These are phyloP conservation scores for Drosophila atripex DNA, from an alignment of 2,888 invertebrate species.

Conservation along the genomic window DNA sequence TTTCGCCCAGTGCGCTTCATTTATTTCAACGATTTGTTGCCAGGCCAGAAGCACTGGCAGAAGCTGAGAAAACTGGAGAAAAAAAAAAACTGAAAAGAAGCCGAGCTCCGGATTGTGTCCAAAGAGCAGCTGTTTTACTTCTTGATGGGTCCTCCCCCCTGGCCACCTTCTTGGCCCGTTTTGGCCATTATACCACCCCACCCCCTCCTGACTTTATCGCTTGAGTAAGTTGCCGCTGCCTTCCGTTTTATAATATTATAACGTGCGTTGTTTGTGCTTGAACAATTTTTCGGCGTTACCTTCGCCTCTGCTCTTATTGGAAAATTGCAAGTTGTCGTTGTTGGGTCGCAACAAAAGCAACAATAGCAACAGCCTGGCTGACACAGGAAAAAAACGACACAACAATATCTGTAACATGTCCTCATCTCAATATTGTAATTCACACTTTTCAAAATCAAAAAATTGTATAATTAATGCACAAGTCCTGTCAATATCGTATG, in stretches of 20 bases:
- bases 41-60: conserved; percentile 54
- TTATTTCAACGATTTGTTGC: conserved; percentile 80
- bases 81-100: conserved; percentile 13
- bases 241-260: conserved; percentile 76
- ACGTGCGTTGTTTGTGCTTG: conserved; percentile 79
- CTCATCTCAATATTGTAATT: not conserved
- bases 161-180: conserved; percentile 3
- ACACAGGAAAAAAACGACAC: not conserved
- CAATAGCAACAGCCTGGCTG: conserved; percentile 33
- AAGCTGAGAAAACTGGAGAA: conserved; percentile 11
- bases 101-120: conserved; percentile 57
- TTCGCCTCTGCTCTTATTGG: conserved; percentile 71
- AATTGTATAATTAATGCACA: not conserved
- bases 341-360: conserved; percentile 25
- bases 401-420: not conserved
- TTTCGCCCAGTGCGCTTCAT: conserved; percentile 80
- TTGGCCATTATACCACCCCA: not conserved
- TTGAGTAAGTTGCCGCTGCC: conserved; percentile 73
- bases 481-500: not conserved
- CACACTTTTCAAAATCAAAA: not conserved
- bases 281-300: conserved; percentile 77
- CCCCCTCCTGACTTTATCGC: conserved; percentile 66
- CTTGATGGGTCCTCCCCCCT: conserved; percentile 57
- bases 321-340: conserved; percentile 71
- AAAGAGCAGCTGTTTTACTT: conserved; percentile 78